phyloP scores from a whole-genome alignment of 2,113 vertebrate species.

The Henicopernis longicauda region DNA sequence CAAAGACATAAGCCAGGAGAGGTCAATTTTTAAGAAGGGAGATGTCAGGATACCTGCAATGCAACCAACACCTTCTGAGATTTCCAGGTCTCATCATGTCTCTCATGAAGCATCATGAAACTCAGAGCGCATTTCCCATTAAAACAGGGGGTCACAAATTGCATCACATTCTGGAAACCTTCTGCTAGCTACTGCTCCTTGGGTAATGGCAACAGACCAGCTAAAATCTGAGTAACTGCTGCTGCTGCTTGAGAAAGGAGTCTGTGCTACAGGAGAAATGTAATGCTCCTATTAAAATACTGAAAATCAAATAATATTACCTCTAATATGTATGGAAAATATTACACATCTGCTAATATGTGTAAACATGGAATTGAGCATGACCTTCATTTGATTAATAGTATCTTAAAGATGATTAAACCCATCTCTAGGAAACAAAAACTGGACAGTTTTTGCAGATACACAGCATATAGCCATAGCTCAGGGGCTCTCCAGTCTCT shows the following conservation, averaged over 20 bases:
- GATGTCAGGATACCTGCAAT: fast-evolving
- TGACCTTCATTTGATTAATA: background rate
- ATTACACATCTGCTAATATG: background rate
- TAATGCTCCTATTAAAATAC: background rate
- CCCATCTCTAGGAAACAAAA: background rate
- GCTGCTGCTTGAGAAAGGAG: background rate
- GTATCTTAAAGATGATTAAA: background rate
- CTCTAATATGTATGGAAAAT: background rate
- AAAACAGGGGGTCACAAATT: background rate
- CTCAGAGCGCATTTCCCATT: fast-evolving
- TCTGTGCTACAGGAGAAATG: background rate
- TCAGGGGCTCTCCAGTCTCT: background rate
- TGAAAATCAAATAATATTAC: background rate
- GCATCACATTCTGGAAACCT: background rate
- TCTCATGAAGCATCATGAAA: fast-evolving
- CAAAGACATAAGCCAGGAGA: background rate
- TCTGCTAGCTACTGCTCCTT: background rate
- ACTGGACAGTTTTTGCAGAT: background rate
- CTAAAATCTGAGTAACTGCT: background rate
- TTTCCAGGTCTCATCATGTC: background rate
- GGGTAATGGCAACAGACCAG: background rate
- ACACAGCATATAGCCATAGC: background rate
- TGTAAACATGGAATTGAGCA: background rate
- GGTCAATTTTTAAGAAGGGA: background rate
- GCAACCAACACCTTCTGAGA: fast-evolving